A percentile compares a stretch with the other conserved stretches of the same genome.
Conservation (phyloP, 2,797 vertebrate species). For the Strix occidentalis region DNA sequence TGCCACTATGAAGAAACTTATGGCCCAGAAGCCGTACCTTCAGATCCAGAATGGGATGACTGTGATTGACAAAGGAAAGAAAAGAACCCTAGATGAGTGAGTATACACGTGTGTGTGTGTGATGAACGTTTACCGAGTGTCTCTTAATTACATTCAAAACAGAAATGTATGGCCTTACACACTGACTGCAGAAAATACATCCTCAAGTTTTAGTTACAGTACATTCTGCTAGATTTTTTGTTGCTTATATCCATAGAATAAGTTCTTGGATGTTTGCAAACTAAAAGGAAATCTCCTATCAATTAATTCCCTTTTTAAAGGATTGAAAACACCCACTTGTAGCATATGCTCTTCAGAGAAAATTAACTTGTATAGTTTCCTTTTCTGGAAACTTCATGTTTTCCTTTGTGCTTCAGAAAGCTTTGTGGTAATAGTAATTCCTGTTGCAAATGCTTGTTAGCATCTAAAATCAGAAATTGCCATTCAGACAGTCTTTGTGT, state of each 20-base stretch:
- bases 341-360: not conserved
- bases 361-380: not conserved
- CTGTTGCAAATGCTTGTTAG: not conserved
- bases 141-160: not conserved
- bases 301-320: not conserved
- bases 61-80: constrained; percentile 87
- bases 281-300: not conserved
- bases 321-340: not conserved
- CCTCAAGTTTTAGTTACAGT: not conserved
- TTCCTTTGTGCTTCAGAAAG: not conserved
- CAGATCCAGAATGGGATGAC: constrained; percentile 87
- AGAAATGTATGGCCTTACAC: not conserved
- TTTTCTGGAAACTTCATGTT: not conserved
- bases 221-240: not conserved
- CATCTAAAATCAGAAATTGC: not conserved
- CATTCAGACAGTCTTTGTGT: not conserved
- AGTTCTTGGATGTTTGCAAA: not conserved
- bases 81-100: constrained; percentile 89
- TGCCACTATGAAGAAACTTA: constrained; percentile 88
- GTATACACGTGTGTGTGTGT: constrained; percentile 19
- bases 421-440: not conserved
- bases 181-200: not conserved
- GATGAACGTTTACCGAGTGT: not conserved
- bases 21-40: constrained; percentile 85
- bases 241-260: not conserved